phyloP scores from a whole-genome alignment of 2,888 invertebrate species.

The Agrotis exclamationis region DNA sequence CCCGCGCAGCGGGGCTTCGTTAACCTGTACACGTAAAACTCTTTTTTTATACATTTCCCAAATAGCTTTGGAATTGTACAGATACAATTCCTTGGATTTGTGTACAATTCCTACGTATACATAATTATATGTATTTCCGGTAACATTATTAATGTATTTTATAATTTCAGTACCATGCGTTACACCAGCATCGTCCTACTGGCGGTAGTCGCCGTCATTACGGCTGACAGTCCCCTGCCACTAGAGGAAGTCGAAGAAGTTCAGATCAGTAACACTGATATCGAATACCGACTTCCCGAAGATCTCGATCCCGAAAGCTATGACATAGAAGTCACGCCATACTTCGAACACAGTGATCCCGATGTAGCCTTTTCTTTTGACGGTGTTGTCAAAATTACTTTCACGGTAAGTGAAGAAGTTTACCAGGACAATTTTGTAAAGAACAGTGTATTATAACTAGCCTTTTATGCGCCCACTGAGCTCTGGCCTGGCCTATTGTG shows the following conservation, averaged over 20 bases:
- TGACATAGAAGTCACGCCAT: slow-evolving; percentile 89
- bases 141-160: neutral
- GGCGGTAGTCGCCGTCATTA: slow-evolving; percentile 72
- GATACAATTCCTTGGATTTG: no score
- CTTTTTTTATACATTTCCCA: no score
- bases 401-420: slow-evolving; percentile 74
- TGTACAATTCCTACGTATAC: no score
- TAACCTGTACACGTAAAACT: no score
- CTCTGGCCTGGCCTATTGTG: no score
- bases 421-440: neutral
- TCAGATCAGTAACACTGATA: slow-evolving; percentile 59
- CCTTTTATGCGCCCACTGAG: no score
- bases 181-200: slow-evolving; percentile 70
- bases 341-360: slow-evolving; percentile 80
- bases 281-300: slow-evolving; percentile 81
- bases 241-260: slow-evolving; percentile 72
- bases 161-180: slow-evolving; percentile 62
- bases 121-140: no score
- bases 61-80: no score
- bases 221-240: slow-evolving; percentile 77
- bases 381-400: slow-evolving; percentile 83
- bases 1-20: no score
- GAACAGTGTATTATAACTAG: no score
- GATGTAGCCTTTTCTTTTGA: slow-evolving; percentile 85
- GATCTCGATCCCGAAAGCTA: slow-evolving; percentile 89